Evolutionary conservation across 2,797 vertebrate genomes (phyloP).

Genomic region (Echiichthys vipera): DNA sequence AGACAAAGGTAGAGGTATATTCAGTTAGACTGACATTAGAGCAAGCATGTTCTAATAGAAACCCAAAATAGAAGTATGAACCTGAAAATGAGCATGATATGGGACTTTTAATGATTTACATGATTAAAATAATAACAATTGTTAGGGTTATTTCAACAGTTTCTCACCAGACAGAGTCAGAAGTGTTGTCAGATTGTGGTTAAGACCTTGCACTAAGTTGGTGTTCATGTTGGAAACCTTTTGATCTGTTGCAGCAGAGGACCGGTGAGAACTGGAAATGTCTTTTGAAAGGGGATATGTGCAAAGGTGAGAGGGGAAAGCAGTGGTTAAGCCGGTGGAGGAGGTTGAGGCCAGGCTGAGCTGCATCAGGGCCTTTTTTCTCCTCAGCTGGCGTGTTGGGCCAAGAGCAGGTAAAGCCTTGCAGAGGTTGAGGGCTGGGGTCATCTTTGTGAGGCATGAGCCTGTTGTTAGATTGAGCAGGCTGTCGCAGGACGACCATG

Average conservation of each 20-base stretch:
- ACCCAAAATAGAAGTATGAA: too few relatives aligned
- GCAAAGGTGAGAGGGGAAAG: neutral
- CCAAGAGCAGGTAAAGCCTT: constrained; percentile 28
- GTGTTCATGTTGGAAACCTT: neutral
- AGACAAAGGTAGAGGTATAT: too few relatives aligned
- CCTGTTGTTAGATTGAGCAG: constrained; percentile 72
- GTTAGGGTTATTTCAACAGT: too few relatives aligned
- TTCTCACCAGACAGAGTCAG: constrained; percentile 81
- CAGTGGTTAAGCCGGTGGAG: constrained; percentile 1
- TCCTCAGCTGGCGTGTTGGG: constrained; percentile 69
- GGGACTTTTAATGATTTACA: too few relatives aligned
- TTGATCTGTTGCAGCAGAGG: neutral
- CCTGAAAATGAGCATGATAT: too few relatives aligned
- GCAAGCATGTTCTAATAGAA: too few relatives aligned
- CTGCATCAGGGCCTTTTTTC: constrained; percentile 81
- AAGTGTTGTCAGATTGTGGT: constrained; percentile 55
- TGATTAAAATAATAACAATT: too few relatives aligned
- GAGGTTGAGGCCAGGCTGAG: constrained; percentile 58
- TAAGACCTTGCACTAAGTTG: constrained; percentile 3
- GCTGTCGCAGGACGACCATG: constrained; percentile 82
- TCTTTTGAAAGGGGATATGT: constrained; percentile 5
- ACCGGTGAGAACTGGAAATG: neutral
- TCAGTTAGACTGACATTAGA: too few relatives aligned
- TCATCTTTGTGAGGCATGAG: neutral
- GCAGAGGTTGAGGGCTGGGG: neutral